Evolutionary conservation across 2,113 vertebrate genomes (phyloP).

Genomic region (Sprattus sprattus): DNA sequence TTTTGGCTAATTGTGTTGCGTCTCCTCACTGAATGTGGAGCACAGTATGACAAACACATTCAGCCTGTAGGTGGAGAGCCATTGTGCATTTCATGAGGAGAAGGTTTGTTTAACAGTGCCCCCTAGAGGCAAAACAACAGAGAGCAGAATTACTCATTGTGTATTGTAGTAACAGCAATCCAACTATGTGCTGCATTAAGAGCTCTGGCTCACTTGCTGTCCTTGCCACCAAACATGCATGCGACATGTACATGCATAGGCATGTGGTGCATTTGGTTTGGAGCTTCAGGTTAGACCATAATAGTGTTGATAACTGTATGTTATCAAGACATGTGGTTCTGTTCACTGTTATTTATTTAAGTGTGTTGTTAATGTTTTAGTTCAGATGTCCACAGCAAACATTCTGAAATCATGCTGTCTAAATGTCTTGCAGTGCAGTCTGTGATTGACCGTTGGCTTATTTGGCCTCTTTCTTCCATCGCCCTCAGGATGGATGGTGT

Average conservation of each 20-base stretch:
- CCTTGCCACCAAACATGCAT: not conserved
- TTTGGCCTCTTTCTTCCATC: not conserved
- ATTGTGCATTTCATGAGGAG: not conserved
- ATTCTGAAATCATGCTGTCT: not conserved
- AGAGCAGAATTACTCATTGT: not conserved
- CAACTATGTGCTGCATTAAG: not conserved
- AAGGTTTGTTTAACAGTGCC: slow-evolving; percentile 15
- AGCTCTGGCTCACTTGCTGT: not conserved
- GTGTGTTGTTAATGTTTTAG: not conserved
- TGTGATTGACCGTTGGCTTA: too few relatives aligned
- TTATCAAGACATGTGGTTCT: not conserved
- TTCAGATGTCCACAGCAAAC: not conserved
- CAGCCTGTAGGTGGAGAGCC: not conserved
- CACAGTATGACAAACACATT: not conserved
- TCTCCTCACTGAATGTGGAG: not conserved
- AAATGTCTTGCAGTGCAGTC: not conserved
- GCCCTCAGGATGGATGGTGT: not conserved
- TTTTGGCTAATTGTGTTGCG: not conserved
- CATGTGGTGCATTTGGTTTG: not conserved
- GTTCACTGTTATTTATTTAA: not conserved
- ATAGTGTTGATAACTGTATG: not conserved
- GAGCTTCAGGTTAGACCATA: not conserved
- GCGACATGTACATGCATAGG: not conserved
- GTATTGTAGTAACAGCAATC: not conserved
- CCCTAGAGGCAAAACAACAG: not conserved